phyloP scores from a whole-genome alignment of 30 jellyfish, hydroid and myxozoan species.

The Euphysa ruthae region DNA sequence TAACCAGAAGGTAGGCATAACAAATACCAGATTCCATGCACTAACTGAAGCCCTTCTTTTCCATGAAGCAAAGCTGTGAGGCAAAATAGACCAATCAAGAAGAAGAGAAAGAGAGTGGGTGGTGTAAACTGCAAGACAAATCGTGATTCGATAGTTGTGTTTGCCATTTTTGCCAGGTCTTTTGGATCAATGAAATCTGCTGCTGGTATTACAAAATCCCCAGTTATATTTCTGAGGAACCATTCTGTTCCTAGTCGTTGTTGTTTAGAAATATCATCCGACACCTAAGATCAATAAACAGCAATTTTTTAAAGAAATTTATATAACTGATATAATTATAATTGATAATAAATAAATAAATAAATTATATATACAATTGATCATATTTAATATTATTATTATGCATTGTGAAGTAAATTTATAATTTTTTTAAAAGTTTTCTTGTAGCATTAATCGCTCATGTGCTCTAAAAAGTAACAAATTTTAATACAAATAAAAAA shows the following conservation, averaged over 20 bases:
- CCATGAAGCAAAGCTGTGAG: slow-evolving; percentile 90
- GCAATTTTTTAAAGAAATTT: too few species aligned
- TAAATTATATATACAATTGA: too few species aligned
- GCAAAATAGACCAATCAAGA: slow-evolving; percentile 55
- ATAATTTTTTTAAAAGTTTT: too few species aligned
- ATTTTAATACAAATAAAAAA: too few species aligned
- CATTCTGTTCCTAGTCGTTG: slow-evolving; percentile 4
- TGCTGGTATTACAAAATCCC: neutral
- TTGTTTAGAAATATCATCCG: slow-evolving; percentile 76
- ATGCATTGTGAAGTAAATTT: too few species aligned
- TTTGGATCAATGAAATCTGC: neutral
- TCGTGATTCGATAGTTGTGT: neutral
- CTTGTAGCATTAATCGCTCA: too few species aligned
- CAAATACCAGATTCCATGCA: slow-evolving; percentile 88
- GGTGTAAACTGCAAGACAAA: slow-evolving; percentile 52
- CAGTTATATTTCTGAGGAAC: slow-evolving; percentile 1
- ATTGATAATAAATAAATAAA: too few species aligned
- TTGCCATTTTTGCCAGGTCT: neutral
- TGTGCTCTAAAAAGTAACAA: too few species aligned
- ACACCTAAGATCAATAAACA: slow-evolving; percentile 33
- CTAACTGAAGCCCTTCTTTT: slow-evolving; percentile 51
- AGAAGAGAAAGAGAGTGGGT: slow-evolving; percentile 64
- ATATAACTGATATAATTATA: too few species aligned
- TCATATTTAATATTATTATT: too few species aligned
- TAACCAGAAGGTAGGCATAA: slow-evolving; percentile 91